Percentiles rank a stretch among this genome's conserved stretches.
Conservation (phyloP, 2,797 vertebrate species). For the Euthynnus affinis region DNA sequence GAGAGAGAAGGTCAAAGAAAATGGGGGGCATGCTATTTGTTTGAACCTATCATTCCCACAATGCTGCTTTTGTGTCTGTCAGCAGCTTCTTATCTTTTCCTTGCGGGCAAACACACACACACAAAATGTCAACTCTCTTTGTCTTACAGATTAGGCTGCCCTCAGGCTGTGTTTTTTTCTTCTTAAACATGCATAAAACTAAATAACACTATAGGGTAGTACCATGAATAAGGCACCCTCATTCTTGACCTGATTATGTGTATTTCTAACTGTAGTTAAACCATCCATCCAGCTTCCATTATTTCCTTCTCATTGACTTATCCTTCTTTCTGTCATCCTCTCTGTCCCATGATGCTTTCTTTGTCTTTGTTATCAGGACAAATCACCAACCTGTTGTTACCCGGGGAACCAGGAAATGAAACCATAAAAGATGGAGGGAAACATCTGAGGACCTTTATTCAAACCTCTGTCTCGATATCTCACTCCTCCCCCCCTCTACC, state of each 20-base stretch:
- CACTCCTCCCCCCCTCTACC: background rate
- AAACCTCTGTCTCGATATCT: conserved; percentile 24
- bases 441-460: conserved; percentile 45
- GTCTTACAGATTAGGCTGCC: conserved; percentile 41
- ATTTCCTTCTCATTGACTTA: conserved; percentile 17
- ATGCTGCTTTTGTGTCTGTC: conserved; percentile 57
- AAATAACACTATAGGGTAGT: background rate
- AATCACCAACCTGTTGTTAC: conserved; percentile 46
- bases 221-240: background rate
- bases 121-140: conserved; percentile 45
- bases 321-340: conserved; percentile 16
- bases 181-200: conserved; percentile 31
- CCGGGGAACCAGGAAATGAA: conserved; percentile 62
- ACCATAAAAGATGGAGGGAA: conserved; percentile 43
- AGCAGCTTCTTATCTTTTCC: conserved; percentile 70
- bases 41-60: conserved; percentile 57
- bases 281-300: background rate
- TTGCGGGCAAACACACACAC: conserved; percentile 34
- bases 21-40: conserved; percentile 41
- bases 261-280: conserved; percentile 6
- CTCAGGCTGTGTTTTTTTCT: conserved; percentile 9
- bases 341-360: conserved; percentile 20
- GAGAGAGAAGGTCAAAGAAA: conserved; percentile 56
- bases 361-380: conserved; percentile 53
- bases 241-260: conserved; percentile 13